These are phyloP conservation scores for Erinaceus europaeus DNA, from an alignment of 2,113 vertebrate species.

Conservation along the genomic window DNA sequence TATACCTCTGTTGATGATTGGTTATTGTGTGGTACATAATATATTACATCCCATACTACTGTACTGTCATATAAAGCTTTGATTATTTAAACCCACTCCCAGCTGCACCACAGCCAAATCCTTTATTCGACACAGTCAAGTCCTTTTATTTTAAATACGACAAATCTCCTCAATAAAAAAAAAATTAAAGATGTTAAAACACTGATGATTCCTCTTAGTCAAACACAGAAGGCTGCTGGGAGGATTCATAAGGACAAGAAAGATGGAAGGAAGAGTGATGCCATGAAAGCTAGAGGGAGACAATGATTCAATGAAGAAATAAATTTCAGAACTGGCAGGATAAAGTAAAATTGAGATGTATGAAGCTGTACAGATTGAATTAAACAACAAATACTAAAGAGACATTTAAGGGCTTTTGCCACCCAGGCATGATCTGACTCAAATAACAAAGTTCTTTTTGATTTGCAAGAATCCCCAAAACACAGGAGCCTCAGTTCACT, in stretches of 20 bases:
- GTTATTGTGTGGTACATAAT: no score
- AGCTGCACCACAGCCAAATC: no score
- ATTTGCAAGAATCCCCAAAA: background rate
- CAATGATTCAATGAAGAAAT: background rate
- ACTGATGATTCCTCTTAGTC: no score
- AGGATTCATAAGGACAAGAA: accelerated
- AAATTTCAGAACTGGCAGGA: background rate
- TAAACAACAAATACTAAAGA: background rate
- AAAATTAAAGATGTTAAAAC: no score
- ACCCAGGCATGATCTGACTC: background rate
- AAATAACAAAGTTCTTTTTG: background rate
- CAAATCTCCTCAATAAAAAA: no score
- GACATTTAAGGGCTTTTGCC: background rate
- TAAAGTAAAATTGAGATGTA: background rate
- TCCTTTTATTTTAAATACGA: no score
- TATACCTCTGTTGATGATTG: no score
- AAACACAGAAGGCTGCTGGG: no score
- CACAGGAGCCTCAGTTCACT: background rate
- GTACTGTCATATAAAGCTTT: no score
- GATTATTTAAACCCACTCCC: no score
- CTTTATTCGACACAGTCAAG: no score
- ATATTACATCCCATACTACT: no score
- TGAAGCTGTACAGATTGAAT: background rate
- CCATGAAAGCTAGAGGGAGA: background rate
- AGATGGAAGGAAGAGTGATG: accelerated